phyloP scores from a whole-genome alignment of 2,113 vertebrate genomes.

The Terrapene triunguis region DNA sequence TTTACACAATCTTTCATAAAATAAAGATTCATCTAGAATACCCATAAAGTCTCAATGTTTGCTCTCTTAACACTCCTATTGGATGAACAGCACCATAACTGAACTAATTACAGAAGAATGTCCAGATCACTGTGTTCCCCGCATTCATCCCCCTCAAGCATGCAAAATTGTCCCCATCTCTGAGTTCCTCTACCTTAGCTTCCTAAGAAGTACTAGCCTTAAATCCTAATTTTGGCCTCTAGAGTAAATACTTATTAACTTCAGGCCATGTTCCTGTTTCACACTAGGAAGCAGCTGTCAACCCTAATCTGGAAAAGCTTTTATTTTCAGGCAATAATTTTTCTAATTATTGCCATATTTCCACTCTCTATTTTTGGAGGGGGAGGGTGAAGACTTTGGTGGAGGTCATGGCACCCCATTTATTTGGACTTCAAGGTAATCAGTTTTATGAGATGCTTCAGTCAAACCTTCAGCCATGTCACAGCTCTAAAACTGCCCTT shows the following conservation, averaged over 20 bases:
- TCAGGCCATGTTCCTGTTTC: conserved; percentile 26
- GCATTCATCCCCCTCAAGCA: not conserved
- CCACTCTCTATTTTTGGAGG: not conserved
- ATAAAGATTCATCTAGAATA: not conserved
- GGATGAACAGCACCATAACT: not conserved
- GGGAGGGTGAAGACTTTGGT: not conserved
- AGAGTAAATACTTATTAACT: not conserved
- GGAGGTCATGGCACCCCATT: not conserved
- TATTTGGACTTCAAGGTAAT: not conserved
- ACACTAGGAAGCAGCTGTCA: conserved; percentile 8
- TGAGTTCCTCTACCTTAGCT: not conserved
- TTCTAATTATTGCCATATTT: conserved; percentile 39
- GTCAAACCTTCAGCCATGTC: not conserved
- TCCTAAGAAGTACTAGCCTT: not conserved
- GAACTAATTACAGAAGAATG: not conserved
- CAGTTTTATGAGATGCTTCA: not conserved
- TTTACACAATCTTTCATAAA: not conserved
- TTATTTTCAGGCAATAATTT: conserved; percentile 27
- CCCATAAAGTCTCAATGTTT: not conserved
- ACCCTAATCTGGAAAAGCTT: conserved; percentile 30
- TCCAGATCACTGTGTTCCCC: not conserved
- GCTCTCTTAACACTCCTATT: not conserved
- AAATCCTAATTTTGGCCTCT: conserved; percentile 11
- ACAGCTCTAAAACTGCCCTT: not conserved
- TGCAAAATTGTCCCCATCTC: accelerated